phyloP scores from a whole-genome alignment of 2,888 invertebrate species.

The Drosophila paracracens region DNA sequence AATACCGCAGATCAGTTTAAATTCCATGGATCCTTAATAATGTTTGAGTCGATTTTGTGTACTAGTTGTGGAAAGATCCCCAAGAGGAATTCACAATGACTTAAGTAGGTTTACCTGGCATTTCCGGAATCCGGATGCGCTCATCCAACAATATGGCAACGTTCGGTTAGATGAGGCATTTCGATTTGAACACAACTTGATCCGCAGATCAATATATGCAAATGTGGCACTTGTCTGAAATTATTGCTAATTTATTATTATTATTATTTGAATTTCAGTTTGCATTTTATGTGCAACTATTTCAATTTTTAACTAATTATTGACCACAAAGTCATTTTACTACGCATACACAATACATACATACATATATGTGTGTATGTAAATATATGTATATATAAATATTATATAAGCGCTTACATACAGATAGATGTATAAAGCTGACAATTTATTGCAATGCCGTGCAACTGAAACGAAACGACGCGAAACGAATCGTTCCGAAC shows the following conservation, averaged over 20 bases:
- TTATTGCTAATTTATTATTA: conserved; percentile 19
- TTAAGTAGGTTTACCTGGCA: conserved; percentile 52
- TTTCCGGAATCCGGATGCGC: conserved; percentile 48
- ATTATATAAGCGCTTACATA: neutral
- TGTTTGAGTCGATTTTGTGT: neutral
- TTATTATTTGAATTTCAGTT: conserved; percentile 16
- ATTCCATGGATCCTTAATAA: neutral
- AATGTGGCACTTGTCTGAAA: conserved; percentile 32
- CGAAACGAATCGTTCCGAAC: conserved; percentile 31
- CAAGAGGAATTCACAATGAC: neutral
- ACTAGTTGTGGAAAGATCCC: neutral
- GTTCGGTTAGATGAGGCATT: neutral
- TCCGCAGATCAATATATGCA: conserved; percentile 58
- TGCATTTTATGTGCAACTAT: conserved; percentile 52
- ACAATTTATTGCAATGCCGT: conserved; percentile 57
- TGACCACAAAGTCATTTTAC: conserved; percentile 65
- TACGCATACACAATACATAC: conserved; percentile 21
- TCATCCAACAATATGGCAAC: conserved; percentile 21
- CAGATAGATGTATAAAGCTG: conserved; percentile 18
- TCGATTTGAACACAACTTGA: neutral
- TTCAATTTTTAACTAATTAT: conserved; percentile 65
- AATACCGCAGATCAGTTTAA: neutral
- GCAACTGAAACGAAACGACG: conserved; percentile 32
- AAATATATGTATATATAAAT: neutral
- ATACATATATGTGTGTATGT: neutral